Percentiles rank a stretch among this genome's conserved stretches.
Conservation (phyloP, 35 echinoderm and acorn worm species). For the Diadema setosum region DNA sequence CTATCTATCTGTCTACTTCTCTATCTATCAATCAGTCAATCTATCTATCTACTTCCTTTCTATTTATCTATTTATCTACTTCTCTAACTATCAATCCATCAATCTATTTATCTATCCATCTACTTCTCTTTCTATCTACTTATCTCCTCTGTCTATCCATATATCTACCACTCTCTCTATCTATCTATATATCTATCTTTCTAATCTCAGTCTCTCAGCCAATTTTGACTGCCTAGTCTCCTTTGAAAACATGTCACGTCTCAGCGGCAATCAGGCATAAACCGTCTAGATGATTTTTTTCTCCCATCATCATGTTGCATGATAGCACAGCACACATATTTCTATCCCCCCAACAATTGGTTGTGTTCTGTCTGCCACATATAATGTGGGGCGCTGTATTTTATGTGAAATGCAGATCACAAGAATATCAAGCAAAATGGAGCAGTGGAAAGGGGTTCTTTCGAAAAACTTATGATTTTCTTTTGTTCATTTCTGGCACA, state of each 20-base stretch:
- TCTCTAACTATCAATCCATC: background rate
- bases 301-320: background rate
- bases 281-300: background rate
- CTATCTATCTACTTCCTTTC: background rate
- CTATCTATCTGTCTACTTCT: background rate
- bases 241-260: background rate
- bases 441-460: no score
- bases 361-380: no score
- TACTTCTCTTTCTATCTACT: no score
- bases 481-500: no score
- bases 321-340: background rate
- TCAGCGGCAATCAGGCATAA: background rate
- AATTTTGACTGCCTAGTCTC: background rate
- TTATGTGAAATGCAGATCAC: no score
- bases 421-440: no score
- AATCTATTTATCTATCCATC: background rate
- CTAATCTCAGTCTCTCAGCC: background rate
- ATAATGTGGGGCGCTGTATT: no score
- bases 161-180: background rate
- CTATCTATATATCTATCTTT: background rate
- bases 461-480: no score
- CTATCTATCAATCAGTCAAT: background rate
- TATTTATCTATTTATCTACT: background rate
- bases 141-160: background rate
- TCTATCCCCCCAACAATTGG: no score